phyloP scores from a whole-genome alignment of 2,113 vertebrate species.

The Furnarius figulus region DNA sequence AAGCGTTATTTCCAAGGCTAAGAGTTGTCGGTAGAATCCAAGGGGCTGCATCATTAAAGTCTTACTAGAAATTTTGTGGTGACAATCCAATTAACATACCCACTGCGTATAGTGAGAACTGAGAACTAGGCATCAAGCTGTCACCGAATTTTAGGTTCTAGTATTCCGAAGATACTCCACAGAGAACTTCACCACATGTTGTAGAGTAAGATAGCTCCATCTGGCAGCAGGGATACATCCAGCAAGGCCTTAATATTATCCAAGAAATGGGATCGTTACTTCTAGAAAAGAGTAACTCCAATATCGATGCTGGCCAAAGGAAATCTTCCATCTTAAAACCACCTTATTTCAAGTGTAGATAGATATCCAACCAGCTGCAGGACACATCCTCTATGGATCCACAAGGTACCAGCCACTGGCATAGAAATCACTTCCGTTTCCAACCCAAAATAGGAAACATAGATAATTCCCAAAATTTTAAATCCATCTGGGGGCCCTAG shows the following conservation, averaged over 20 bases:
- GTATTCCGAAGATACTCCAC: conserved; percentile 78
- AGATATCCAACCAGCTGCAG: conserved; percentile 82
- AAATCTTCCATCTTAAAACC: conserved; percentile 76
- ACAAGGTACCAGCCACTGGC: conserved; percentile 80
- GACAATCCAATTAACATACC: conserved; percentile 77
- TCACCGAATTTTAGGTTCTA: conserved; percentile 70
- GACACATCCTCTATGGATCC: conserved; percentile 81
- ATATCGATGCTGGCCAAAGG: conserved; percentile 70
- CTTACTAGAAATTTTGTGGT: conserved; percentile 65
- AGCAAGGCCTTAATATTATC: conserved; percentile 83
- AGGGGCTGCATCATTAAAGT: conserved; percentile 59
- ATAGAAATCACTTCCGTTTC: conserved; percentile 83
- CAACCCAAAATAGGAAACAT: conserved; percentile 85
- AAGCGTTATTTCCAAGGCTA: conserved; percentile 74
- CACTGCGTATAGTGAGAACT: conserved; percentile 56
- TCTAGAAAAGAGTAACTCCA: conserved; percentile 81
- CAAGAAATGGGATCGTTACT: conserved; percentile 70
- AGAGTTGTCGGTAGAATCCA: conserved; percentile 80
- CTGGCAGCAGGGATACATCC: conserved; percentile 86
- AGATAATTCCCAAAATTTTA: conserved; percentile 84
- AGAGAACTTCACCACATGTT: conserved; percentile 69
- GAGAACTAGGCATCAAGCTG: conserved; percentile 69
- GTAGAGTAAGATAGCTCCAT: conserved; percentile 79
- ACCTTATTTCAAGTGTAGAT: conserved; percentile 72
- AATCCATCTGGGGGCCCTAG: conserved; percentile 87